Evolutionary conservation across 2,797 vertebrate species (phyloP).

Genomic region (Sebastes itinus): DNA sequence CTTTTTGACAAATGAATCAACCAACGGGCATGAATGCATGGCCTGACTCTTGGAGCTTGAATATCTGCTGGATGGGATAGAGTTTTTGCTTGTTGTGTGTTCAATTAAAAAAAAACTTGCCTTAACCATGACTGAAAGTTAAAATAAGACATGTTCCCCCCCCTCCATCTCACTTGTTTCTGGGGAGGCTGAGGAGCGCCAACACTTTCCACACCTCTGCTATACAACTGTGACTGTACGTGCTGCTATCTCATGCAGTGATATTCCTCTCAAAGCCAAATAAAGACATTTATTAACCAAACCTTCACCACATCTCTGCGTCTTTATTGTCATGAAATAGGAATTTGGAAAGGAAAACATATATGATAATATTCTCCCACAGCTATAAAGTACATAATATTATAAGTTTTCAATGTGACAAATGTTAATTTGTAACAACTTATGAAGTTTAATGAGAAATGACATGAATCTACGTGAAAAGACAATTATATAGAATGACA

Average conservation of each 20-base stretch:
- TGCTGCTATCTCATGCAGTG: slow-evolving; percentile 80
- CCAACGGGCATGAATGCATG: slow-evolving; percentile 79
- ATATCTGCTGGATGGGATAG: slow-evolving; percentile 71
- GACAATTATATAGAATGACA: neutral
- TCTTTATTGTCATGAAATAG: neutral
- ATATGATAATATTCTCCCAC: neutral
- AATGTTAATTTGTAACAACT: neutral
- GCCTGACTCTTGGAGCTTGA: slow-evolving; percentile 79
- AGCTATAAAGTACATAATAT: neutral
- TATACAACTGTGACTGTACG: slow-evolving; percentile 80
- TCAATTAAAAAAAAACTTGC: slow-evolving; percentile 69
- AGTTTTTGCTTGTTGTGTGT: slow-evolving; percentile 80
- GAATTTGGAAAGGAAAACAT: neutral
- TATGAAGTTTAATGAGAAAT: neutral
- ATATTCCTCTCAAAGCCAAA: slow-evolving; percentile 84
- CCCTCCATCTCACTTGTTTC: slow-evolving; percentile 66
- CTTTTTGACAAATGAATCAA: slow-evolving; percentile 74
- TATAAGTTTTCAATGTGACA: neutral
- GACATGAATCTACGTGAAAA: neutral
- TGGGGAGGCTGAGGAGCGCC: slow-evolving; percentile 59
- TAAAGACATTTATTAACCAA: slow-evolving; percentile 88
- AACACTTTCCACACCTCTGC: slow-evolving; percentile 73
- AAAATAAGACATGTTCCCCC: slow-evolving; percentile 64
- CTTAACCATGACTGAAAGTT: slow-evolving; percentile 79
- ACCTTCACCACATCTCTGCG: neutral